A percentile compares a stretch with the other conserved stretches of the same genome.
phyloP scores from a whole-genome alignment of 2,797 vertebrate species.

The Lepilemur ruficaudatus region DNA sequence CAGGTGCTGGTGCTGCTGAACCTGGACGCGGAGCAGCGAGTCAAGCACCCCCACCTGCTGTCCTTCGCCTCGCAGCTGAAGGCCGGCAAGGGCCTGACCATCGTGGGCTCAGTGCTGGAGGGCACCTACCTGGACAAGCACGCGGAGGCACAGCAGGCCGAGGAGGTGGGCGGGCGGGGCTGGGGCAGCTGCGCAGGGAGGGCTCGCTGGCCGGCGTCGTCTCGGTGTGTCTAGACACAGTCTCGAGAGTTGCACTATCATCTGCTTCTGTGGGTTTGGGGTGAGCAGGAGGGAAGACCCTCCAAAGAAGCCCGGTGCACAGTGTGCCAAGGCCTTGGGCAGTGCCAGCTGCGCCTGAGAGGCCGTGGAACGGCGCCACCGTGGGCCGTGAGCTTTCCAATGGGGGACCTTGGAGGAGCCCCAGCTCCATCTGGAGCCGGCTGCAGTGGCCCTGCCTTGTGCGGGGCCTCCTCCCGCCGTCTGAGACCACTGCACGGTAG shows the following conservation, averaged over 20 bases:
- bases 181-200: not conserved
- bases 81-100: constrained; percentile 96
- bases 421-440: fast-evolving
- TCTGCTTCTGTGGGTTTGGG: not conserved
- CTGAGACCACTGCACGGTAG: fast-evolving
- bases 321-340: not conserved
- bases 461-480: too few species aligned
- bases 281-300: not conserved
- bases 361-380: too few species aligned
- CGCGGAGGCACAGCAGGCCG: constrained; percentile 89
- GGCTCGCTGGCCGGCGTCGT: not conserved
- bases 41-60: constrained; percentile 94
- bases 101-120: constrained; percentile 93
- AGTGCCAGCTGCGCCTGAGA: fast-evolving
- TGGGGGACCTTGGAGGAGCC: not conserved
- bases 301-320: not conserved
- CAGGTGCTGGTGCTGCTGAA: constrained; percentile 94
- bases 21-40: constrained; percentile 88
- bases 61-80: constrained; percentile 95
- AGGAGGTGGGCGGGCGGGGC: constrained; percentile 74
- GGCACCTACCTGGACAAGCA: constrained; percentile 94
- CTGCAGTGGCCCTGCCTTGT: not conserved
- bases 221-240: fast-evolving
- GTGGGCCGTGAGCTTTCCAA: not conserved
- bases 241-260: fast-evolving